These are phyloP conservation scores for Tenthredo notha DNA, from an alignment of 2,888 invertebrate genomes.

Conservation along the genomic window DNA sequence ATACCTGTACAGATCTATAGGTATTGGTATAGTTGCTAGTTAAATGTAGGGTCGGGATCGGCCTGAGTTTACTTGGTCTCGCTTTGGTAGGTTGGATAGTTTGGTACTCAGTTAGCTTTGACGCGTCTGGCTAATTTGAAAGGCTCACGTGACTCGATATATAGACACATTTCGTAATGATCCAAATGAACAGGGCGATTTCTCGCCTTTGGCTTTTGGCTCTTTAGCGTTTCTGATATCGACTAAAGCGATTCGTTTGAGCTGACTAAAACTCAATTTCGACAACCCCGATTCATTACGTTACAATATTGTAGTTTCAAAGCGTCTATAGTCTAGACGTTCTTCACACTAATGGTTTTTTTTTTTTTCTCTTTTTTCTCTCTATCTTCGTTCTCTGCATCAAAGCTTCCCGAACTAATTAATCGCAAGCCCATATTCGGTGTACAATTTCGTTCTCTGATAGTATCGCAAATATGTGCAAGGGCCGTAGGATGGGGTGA, in stretches of 20 bases:
- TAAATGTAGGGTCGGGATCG: background rate
- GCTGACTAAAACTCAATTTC: background rate
- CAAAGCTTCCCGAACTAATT: background rate
- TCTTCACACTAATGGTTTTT: background rate
- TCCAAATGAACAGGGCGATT: constrained; percentile 12
- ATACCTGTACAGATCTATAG: background rate
- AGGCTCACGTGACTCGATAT: background rate
- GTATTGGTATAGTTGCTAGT: constrained; percentile 18
- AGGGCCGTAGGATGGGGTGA: background rate
- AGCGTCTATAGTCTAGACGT: background rate
- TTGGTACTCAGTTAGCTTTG: constrained; percentile 30
- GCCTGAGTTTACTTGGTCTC: background rate
- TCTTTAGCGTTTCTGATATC: background rate
- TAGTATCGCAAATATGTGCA: background rate
- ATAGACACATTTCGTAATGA: constrained; percentile 16
- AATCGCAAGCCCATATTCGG: background rate
- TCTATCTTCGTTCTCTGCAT: background rate
- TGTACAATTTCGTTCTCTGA: background rate
- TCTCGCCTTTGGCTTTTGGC: background rate
- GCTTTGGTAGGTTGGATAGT: constrained; percentile 28
- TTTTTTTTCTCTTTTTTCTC: background rate
- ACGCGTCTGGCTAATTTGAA: constrained; percentile 29
- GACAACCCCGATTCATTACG: background rate
- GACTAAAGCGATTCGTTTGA: background rate
- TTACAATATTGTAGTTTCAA: background rate